Evolutionary conservation across 2,797 vertebrate species (phyloP), one percentile per base, ranked within the genome.

Genomic region (Chlorospingus flavigularis): DNA sequence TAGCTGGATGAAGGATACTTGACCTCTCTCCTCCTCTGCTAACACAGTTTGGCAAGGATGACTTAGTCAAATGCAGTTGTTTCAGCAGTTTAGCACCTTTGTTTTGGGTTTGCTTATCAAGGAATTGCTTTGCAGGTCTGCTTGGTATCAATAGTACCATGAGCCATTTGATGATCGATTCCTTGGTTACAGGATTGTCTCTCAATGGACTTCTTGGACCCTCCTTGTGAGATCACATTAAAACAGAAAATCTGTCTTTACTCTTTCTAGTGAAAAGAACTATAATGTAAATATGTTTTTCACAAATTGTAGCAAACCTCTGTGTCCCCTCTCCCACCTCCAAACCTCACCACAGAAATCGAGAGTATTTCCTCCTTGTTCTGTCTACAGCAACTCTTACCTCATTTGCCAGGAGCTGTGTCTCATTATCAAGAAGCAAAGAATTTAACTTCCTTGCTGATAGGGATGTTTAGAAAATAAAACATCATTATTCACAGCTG

Each of bases 401-500:
- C 39, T 80, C 66, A 66, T 76, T 50, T 81, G 9, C 63, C 39
- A 73, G 43, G 54, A 83, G 73, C 33, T 19, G 6, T 4, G 9
- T 58, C 37, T 88, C 63, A 31, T 26, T 86, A 88, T 63, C 60
- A 65, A 84, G 66, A 79, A 66, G 20, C 25, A 63, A 93, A 94
- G 53, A 91, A 85, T 16, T 75, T 54, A 79, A 67, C 77, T 94
- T 94, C 80, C 81, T 89, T 85, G 80, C 42, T 89, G 77, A 96
- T 74, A 94, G 25, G 35, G 24, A 54, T 93, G 50, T 92, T 96
- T 97, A 73, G 83, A 76, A 95, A 96, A 94, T 35, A 95, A 61
- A 85, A 2, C 43, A 18, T 51, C 26, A 31, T 85, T 67, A 94
- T 79, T 28, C 57, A 61, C 68, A 89, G 39, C 62, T 83, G 84